Evolutionary conservation across 2,888 invertebrate genomes (phyloP).

Genomic region (Caenorhabditis sinica): DNA sequence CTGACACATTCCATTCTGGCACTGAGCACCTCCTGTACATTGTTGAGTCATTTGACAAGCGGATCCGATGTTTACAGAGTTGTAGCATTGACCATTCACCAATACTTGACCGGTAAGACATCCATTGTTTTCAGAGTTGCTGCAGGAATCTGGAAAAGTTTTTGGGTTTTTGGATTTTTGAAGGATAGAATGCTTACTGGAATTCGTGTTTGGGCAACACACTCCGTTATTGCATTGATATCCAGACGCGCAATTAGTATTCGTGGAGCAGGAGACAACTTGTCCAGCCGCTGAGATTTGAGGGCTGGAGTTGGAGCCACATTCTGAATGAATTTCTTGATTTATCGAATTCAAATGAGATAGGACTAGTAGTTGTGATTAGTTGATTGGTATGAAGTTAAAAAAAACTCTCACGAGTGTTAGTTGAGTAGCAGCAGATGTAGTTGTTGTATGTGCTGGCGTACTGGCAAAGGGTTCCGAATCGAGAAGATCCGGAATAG

Average conservation of each 20-base stretch:
- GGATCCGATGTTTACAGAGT: conserved; percentile 67
- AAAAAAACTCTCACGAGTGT: conserved; percentile 40
- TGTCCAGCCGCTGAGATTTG: conserved; percentile 48
- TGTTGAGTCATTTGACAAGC: conserved; percentile 72
- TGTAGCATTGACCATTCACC: conserved; percentile 75
- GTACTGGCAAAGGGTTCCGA: conserved; percentile 61
- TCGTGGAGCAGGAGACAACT: conserved; percentile 51
- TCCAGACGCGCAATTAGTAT: conserved; percentile 53
- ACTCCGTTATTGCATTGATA: conserved; percentile 55
- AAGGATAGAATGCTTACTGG: conserved; percentile 1
- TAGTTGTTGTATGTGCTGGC: conserved; percentile 49
- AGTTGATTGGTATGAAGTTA: too few relatives aligned
- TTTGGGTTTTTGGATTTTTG: too few relatives aligned
- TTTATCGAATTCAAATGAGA: too few relatives aligned
- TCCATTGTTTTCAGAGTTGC: conserved; percentile 30
- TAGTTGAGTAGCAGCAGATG: conserved; percentile 62
- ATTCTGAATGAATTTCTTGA: conserved; percentile 31
- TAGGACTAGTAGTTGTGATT: too few relatives aligned
- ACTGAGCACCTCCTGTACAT: conserved; percentile 69
- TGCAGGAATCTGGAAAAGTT: conserved; percentile 42
- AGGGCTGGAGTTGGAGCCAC: conserved; percentile 59
- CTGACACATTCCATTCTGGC: conserved; percentile 50
- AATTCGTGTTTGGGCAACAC: conserved; percentile 53
- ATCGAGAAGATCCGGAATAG: conserved; percentile 35
- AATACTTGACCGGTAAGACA: conserved; percentile 64